Conservation (phyloP, 2,797 vertebrate species). For the Mionectes olivaceus region DNA sequence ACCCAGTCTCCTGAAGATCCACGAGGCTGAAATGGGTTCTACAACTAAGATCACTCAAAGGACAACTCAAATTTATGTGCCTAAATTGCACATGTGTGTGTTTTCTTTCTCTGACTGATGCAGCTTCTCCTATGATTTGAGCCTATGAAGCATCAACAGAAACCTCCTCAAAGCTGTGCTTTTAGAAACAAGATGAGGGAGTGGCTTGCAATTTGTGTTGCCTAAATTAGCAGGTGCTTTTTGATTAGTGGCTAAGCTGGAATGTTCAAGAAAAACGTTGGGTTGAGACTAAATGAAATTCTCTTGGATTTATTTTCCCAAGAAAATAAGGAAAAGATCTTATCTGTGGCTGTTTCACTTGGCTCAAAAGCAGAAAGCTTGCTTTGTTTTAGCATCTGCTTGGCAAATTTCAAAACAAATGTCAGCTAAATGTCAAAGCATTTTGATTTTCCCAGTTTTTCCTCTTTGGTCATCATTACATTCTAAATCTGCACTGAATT, state of each 20-base stretch:
- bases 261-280: neutral
- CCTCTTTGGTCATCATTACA: neutral
- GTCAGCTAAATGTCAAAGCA: neutral
- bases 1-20: neutral
- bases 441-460: neutral
- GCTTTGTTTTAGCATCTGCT: neutral
- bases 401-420: neutral
- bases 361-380: neutral
- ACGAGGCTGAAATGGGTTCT: neutral
- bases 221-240: neutral
- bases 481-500: neutral
- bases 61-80: neutral
- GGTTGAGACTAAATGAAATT: neutral
- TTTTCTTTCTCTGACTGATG: neutral
- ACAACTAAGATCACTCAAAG: neutral
- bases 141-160: neutral
- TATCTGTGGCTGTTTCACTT: neutral
- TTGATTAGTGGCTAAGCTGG: neutral
- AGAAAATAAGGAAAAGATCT: neutral
- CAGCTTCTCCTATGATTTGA: neutral
- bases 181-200: neutral
- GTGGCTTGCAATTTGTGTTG: neutral
- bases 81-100: neutral
- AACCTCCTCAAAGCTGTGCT: neutral
- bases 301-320: neutral